Percentiles rank a stretch among this genome's conserved stretches.
These are phyloP conservation scores for Dryomyza anilis DNA, from an alignment of 2,888 invertebrate genomes.

Conservation along the genomic window DNA sequence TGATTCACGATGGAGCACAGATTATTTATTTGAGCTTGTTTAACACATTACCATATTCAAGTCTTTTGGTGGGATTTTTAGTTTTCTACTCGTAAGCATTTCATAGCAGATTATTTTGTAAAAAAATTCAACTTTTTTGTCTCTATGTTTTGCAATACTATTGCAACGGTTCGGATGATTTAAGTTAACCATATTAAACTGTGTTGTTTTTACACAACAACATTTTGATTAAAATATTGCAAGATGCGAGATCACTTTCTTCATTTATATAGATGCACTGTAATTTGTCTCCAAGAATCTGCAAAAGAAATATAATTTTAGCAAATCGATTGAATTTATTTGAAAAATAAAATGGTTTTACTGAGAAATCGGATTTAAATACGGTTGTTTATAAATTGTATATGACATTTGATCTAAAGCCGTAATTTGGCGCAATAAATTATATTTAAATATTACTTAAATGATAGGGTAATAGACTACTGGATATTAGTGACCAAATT, in stretches of 20 bases:
- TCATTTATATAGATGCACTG: neutral
- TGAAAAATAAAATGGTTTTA: too few species aligned
- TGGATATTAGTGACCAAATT: too few species aligned
- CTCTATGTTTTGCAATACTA: slow-evolving; percentile 39
- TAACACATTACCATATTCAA: neutral
- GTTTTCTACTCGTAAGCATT: neutral
- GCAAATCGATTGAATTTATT: too few species aligned
- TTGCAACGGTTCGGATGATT: slow-evolving; percentile 37
- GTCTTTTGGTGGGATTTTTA: neutral
- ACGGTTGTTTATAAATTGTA: too few species aligned
- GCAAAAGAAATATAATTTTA: too few species aligned
- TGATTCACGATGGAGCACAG: neutral
- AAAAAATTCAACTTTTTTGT: neutral
- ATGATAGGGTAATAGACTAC: too few species aligned
- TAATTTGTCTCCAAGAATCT: too few species aligned
- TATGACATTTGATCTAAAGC: too few species aligned
- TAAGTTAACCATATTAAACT: neutral
- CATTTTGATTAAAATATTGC: neutral
- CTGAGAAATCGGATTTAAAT: too few species aligned
- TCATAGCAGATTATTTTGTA: neutral
- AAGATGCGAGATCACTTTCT: neutral
- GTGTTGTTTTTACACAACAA: neutral
- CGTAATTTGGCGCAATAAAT: too few species aligned
- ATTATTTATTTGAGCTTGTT: neutral
- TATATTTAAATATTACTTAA: too few species aligned